A percentile compares a stretch with the other conserved stretches of the same genome.
phyloP scores from a whole-genome alignment of 2,797 vertebrate species.

The Buphagus erythrorhynchus region DNA sequence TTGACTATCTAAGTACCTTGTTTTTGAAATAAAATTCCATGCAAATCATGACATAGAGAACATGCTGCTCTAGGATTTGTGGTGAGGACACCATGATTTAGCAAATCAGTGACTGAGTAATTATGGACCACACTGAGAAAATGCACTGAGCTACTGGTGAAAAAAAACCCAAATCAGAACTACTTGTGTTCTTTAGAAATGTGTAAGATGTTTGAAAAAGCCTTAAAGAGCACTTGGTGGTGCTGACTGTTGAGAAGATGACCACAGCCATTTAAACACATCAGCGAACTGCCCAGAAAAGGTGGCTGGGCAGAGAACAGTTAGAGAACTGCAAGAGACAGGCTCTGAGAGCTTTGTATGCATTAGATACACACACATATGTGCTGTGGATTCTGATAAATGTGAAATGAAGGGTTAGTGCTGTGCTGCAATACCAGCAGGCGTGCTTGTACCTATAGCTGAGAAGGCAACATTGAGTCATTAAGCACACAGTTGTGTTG shows the following conservation, averaged over 20 bases:
- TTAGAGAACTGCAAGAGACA: not conserved
- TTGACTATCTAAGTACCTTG: not conserved
- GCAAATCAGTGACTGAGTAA: not conserved
- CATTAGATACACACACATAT: rapidly evolving
- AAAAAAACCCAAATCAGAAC: not conserved
- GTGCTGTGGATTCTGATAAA: not conserved
- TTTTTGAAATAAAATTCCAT: not conserved
- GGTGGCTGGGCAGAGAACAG: not conserved
- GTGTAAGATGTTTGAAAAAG: not conserved
- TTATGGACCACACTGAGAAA: not conserved
- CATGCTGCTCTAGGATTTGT: not conserved
- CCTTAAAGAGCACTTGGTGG: not conserved
- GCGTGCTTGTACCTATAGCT: not conserved
- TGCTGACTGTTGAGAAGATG: not conserved
- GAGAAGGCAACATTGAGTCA: not conserved
- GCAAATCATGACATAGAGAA: not conserved
- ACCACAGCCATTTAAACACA: not conserved
- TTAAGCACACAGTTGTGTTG: not conserved
- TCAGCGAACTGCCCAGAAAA: not conserved
- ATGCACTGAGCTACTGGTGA: not conserved
- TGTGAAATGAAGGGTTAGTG: not conserved
- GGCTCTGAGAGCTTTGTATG: not conserved
- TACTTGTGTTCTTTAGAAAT: not conserved
- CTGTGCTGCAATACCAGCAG: not conserved
- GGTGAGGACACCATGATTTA: not conserved